Conservation (phyloP, 2,797 vertebrate species). For the Staurois parvus region DNA sequence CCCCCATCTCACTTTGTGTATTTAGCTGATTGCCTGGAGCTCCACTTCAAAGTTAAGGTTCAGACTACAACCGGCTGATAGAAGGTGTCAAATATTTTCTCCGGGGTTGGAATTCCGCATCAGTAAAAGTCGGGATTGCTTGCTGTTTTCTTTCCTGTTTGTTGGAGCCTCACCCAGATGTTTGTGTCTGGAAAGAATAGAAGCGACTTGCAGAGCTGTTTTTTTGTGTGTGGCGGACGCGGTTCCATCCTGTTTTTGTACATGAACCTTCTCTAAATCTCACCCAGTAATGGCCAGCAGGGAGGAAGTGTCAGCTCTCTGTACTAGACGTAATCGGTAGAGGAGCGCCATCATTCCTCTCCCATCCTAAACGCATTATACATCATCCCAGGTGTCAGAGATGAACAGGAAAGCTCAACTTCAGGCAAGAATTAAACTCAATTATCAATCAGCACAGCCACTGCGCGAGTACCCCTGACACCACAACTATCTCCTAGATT, state of each 20-base stretch:
- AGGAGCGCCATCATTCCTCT: too few relatives aligned
- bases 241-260: background rate
- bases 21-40: background rate
- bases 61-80: background rate
- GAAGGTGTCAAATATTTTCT: background rate
- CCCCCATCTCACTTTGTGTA: background rate
- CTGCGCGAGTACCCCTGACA: too few relatives aligned
- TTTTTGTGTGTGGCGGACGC: background rate
- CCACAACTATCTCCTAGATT: too few relatives aligned
- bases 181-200: background rate
- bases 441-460: too few relatives aligned
- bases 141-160: background rate
- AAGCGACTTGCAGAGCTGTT: background rate
- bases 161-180: background rate
- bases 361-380: too few relatives aligned
- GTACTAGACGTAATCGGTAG: too few relatives aligned
- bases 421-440: too few relatives aligned
- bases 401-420: too few relatives aligned
- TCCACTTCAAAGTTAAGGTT: background rate
- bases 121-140: background rate
- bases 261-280: background rate
- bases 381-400: too few relatives aligned
- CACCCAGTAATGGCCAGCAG: background rate
- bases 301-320: background rate
- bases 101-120: too few relatives aligned